Evolutionary conservation across 2,113 vertebrate species (phyloP), one percentile per base, ranked within the genome.

Genomic region (Myiagra hebetior): DNA sequence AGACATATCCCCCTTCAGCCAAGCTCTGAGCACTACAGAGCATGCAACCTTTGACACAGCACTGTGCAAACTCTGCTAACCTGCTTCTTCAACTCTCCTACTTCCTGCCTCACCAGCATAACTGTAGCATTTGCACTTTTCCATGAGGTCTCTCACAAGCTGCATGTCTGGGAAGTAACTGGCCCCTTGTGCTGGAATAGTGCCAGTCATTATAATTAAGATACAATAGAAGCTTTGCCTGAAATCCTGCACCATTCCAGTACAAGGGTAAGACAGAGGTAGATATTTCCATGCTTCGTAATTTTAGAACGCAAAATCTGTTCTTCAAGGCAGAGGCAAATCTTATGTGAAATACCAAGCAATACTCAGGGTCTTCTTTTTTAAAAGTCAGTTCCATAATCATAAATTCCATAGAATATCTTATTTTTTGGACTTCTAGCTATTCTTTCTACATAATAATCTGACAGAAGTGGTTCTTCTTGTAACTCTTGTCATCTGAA

Each of bases 21-120:
- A 22, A 13, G 30, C 39, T 83, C 70, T 79, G 53, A 67, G 52
- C 3, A 2, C 35, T 27, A 20, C 68, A 47, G 35, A 80, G 23
- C 1, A 0, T 1, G 4, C 11, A 59, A 55, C 7, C 26, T 57
- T 39, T 37, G 47, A 31, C 52, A 76, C 2, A 33, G 10, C 49
- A 26, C 7, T 3, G 2, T 33, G 30, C 41, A 80, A 73, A 52
- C 33, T 35, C 30, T 60, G 33, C 16, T 60, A 55, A 64, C 2
- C 7, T 50, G 28, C 8, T 68, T 7, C 39, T 63, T 49, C 46
- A 24, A 6, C 24, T 28, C 24, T 11, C 30, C 63, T 62, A 14
- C 28, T 56, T 76, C 69, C 50, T 37, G 9, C 67, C 63, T 73
- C n/a, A 11, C 15, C 11, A 11, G 24, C 12, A 13, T 3, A 67